Evolutionary conservation across 1,140 invertebrate genomes (phyloP).

Genomic region (Drosophila sucinea): DNA sequence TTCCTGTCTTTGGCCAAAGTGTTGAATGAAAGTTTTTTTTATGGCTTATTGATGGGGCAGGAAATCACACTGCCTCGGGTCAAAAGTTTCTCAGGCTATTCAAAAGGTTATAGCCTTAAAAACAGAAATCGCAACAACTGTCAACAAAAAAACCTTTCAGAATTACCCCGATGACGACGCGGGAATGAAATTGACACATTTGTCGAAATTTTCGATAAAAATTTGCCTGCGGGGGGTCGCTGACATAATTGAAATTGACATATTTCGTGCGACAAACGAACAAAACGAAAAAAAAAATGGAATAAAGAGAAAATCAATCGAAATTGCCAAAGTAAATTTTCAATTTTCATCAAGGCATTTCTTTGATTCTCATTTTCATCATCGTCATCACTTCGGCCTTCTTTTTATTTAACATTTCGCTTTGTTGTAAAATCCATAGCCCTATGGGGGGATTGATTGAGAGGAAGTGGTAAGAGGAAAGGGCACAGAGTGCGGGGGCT

Average conservation of each 20-base stretch:
- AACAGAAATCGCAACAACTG: constrained; percentile 48
- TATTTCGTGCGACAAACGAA: constrained; percentile 60
- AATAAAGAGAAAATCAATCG: constrained; percentile 23
- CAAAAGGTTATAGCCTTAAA: constrained; percentile 32
- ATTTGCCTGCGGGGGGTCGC: constrained; percentile 48
- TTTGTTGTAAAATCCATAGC: constrained; percentile 51
- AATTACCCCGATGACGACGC: constrained; percentile 55
- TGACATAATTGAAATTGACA: constrained; percentile 76
- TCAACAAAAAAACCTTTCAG: constrained; percentile 59
- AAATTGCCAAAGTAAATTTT: constrained; percentile 78
- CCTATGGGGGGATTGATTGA: constrained; percentile 28
- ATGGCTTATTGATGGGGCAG: constrained; percentile 54
- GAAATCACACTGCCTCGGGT: constrained; percentile 37
- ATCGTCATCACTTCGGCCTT: constrained; percentile 51
- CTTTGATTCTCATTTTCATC: constrained; percentile 73
- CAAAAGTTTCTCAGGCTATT: constrained; percentile 4
- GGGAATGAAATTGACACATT: constrained; percentile 63
- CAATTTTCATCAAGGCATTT: constrained; percentile 74
- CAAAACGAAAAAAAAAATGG: neutral
- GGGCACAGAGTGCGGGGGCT: constrained; percentile 21
- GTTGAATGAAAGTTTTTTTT: constrained; percentile 54
- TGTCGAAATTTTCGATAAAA: constrained; percentile 58
- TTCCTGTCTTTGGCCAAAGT: constrained; percentile 58
- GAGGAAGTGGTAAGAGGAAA: neutral
- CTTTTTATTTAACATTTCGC: constrained; percentile 67